Conservation (phyloP, 2,888 invertebrate species). For the Epistrophella euchroma region DNA sequence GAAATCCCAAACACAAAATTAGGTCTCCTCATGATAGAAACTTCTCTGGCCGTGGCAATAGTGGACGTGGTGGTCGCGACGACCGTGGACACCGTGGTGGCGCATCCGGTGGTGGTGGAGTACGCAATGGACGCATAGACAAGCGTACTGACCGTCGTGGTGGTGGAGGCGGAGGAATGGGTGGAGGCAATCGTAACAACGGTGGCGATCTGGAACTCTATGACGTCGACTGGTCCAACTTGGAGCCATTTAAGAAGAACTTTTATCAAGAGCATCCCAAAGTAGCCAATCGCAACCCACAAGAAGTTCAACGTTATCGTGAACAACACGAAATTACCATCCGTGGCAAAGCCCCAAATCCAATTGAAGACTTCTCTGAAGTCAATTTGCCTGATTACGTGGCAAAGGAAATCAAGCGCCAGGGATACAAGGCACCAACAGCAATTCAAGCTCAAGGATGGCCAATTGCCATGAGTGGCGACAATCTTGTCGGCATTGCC, state of each 20-base stretch:
- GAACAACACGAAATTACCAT: constrained; percentile 90
- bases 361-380: constrained; percentile 91
- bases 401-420: constrained; percentile 86
- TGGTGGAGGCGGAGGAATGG: constrained; percentile 96
- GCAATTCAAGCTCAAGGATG: constrained; percentile 94
- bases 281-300: constrained; percentile 87
- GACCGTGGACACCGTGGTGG: constrained; percentile 92
- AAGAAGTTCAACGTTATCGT: constrained; percentile 89
- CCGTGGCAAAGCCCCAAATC: constrained; percentile 90
- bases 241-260: constrained; percentile 92
- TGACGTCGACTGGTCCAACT: constrained; percentile 86
- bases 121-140: constrained; percentile 86
- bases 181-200: constrained; percentile 95
- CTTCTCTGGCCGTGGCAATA: constrained; percentile 78
- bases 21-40: constrained; percentile 83
- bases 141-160: constrained; percentile 84
- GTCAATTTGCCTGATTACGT: constrained; percentile 91
- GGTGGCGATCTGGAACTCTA: constrained; percentile 91
- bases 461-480: constrained; percentile 94
- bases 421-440: constrained; percentile 91
- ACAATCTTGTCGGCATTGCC: constrained; percentile 94
- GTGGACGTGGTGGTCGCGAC: constrained; percentile 78
- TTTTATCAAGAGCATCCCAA: constrained; percentile 91
- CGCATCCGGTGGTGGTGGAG: constrained; percentile 92
- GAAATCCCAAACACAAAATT: not conserved